Conservation (phyloP, 1,140 invertebrate genomes). For the Pectinophora gossypiella region DNA sequence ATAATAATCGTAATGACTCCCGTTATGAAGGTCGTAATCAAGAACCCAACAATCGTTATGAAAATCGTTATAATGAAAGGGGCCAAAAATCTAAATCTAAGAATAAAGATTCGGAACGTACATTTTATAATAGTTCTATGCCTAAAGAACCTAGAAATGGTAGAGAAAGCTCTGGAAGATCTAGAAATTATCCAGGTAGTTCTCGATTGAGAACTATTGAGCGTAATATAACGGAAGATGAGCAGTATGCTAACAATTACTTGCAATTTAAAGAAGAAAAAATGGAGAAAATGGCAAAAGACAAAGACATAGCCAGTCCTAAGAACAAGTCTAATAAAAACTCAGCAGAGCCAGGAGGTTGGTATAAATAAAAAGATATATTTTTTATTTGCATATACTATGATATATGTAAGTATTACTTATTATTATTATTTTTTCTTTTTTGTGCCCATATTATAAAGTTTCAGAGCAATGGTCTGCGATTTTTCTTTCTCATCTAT, state of each 20-base stretch:
- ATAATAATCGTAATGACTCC: constrained; percentile 11
- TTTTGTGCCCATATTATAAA: too few relatives aligned
- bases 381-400: too few relatives aligned
- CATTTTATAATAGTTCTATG: constrained; percentile 58
- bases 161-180: constrained; percentile 35
- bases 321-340: too few relatives aligned
- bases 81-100: neutral
- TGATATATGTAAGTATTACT: too few relatives aligned
- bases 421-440: too few relatives aligned
- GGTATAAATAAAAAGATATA: too few relatives aligned
- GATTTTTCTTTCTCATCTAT: too few relatives aligned
- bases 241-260: constrained; percentile 50
- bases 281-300: constrained; percentile 20
- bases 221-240: constrained; percentile 46
- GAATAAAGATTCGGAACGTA: constrained; percentile 23
- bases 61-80: constrained; percentile 10
- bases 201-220: constrained; percentile 40
- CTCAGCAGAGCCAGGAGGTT: too few relatives aligned
- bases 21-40: constrained; percentile 19
- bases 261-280: constrained; percentile 41
- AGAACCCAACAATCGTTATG: constrained; percentile 20
- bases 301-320: neutral
- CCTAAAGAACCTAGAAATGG: constrained; percentile 51
- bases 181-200: constrained; percentile 43
- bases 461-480: too few relatives aligned